phyloP scores from a whole-genome alignment of 2,113 vertebrate genomes.

The Aythya baeri region DNA sequence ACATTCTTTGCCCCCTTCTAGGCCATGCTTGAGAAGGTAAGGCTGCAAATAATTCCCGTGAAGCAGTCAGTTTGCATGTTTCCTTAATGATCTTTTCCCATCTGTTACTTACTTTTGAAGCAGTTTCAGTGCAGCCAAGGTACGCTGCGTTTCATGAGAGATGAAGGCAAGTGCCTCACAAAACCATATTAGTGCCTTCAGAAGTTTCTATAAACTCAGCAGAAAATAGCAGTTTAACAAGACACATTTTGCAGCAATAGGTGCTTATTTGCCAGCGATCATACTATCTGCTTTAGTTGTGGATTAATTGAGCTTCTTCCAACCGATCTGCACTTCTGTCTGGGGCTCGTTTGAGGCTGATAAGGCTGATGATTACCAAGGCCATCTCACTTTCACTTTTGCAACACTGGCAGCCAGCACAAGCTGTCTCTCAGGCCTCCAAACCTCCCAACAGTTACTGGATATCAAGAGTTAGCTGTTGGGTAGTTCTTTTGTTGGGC shows the following conservation, averaged over 20 bases:
- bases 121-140: neutral
- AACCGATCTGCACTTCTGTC: neutral
- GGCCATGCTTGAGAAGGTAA: neutral
- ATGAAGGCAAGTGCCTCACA: neutral
- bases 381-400: neutral
- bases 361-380: neutral
- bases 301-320: neutral
- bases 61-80: neutral
- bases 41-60: neutral
- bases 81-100: neutral
- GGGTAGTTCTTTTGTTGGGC: neutral
- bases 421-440: neutral
- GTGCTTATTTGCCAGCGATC: neutral
- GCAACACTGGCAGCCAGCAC: neutral
- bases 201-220: neutral
- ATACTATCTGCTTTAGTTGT: neutral
- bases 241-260: neutral
- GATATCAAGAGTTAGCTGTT: neutral
- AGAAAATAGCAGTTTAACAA: slow-evolving; percentile 27
- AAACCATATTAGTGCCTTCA: accelerated
- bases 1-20: neutral
- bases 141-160: neutral
- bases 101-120: neutral
- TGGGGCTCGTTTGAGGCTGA: neutral
- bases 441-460: neutral